These are phyloP conservation scores for Phanerotoma sp. DNA, from an alignment of 2,888 invertebrate species.

Conservation along the genomic window DNA sequence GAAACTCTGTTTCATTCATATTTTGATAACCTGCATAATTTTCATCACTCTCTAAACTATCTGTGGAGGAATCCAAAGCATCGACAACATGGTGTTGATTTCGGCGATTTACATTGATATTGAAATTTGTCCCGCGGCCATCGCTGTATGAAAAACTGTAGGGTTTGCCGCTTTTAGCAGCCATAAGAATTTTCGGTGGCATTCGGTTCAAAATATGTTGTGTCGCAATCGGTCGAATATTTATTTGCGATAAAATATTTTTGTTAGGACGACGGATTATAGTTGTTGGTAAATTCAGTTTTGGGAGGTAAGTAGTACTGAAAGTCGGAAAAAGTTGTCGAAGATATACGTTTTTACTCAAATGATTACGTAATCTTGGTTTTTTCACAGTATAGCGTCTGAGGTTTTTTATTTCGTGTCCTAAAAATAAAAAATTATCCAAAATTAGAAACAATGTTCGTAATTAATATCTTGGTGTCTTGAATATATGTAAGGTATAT, in stretches of 20 bases:
- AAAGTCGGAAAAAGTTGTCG: background rate
- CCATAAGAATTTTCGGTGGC: slow-evolving; percentile 10
- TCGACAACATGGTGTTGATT: background rate
- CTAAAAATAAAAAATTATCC: background rate
- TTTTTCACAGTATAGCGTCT: background rate
- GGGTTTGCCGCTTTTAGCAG: slow-evolving; percentile 11
- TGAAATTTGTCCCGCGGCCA: slow-evolving; percentile 28
- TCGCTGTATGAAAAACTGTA: slow-evolving; percentile 30
- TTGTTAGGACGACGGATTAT: background rate
- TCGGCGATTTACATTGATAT: slow-evolving; percentile 29
- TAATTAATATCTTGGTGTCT: no score
- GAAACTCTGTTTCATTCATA: no score
- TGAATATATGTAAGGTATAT: no score
- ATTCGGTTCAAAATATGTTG: background rate
- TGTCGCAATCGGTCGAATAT: no score
- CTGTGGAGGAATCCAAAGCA: no score
- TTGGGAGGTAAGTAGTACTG: background rate
- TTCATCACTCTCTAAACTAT: background rate
- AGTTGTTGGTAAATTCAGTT: background rate
- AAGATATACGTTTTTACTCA: background rate
- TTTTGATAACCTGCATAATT: background rate
- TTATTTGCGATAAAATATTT: background rate
- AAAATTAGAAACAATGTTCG: no score
- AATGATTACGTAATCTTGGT: background rate
- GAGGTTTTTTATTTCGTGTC: background rate